A percentile compares a stretch with the other conserved stretches of the same genome.
Conservation (phyloP, 2,113 vertebrate species). For the Shinisaurus crocodilurus region DNA sequence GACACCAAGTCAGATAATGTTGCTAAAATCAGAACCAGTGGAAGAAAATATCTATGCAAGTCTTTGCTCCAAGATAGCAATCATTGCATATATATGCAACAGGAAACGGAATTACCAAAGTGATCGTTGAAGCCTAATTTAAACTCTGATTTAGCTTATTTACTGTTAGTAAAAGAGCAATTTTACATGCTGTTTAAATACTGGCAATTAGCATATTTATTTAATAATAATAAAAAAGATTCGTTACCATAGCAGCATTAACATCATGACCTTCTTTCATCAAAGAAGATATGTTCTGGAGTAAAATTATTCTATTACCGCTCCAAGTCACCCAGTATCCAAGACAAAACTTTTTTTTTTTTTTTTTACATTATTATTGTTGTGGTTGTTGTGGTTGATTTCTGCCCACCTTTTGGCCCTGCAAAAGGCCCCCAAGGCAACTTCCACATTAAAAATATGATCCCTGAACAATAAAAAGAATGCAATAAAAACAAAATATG, state of each 20-base stretch:
- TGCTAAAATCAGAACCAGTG: neutral
- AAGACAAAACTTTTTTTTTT: neutral
- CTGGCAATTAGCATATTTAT: constrained; percentile 45
- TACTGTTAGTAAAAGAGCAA: constrained; percentile 50
- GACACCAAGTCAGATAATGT: neutral
- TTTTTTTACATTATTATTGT: neutral
- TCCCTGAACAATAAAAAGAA: neutral
- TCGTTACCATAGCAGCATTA: constrained; percentile 69
- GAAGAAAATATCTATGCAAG: neutral
- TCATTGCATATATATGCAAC: neutral
- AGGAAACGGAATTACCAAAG: neutral
- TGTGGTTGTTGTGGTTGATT: too few species aligned
- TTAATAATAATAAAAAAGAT: constrained; percentile 50
- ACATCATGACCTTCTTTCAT: constrained; percentile 46
- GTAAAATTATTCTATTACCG: neutral
- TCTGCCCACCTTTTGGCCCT: neutral
- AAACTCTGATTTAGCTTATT: constrained; percentile 55
- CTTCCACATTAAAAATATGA: neutral
- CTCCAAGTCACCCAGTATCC: neutral
- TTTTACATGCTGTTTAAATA: neutral
- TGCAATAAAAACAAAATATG: neutral
- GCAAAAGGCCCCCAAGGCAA: neutral
- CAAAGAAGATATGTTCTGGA: constrained; percentile 53
- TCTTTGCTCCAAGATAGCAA: neutral
- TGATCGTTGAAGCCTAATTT: constrained; percentile 28